Percentiles rank a stretch among this genome's conserved stretches.
phyloP scores from a whole-genome alignment of 2,888 invertebrate genomes.

The Xylota segnis region DNA sequence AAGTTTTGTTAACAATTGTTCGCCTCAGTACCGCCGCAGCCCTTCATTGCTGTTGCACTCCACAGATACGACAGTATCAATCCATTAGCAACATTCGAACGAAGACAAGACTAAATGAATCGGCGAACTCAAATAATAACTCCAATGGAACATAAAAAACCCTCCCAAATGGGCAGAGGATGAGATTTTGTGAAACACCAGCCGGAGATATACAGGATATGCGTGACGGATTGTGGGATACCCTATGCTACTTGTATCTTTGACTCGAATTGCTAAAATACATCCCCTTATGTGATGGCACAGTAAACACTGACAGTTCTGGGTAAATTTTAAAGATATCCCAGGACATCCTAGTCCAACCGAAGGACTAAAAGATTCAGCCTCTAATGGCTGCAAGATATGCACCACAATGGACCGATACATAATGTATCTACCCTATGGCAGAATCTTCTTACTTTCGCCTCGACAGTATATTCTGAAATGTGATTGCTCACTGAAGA shows the following conservation, averaged over 20 bases:
- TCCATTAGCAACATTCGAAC: conserved; percentile 71
- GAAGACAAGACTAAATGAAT: conserved; percentile 70
- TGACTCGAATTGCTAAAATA: too few species aligned
- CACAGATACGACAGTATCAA: conserved; percentile 70
- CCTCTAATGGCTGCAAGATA: too few species aligned
- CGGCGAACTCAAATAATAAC: conserved; percentile 69
- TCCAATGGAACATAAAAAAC: conserved; percentile 43
- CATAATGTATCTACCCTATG: conserved; percentile 21
- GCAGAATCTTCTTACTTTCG: conserved; percentile 52
- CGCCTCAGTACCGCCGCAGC: conserved; percentile 31
- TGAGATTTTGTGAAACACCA: not conserved
- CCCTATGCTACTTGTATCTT: conserved; percentile 26
- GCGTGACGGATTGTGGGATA: not conserved
- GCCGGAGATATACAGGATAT: not conserved
- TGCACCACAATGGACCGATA: not conserved
- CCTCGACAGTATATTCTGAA: conserved; percentile 58
- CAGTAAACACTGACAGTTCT: too few species aligned
- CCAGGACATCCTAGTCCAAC: too few species aligned
- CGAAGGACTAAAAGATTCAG: too few species aligned
- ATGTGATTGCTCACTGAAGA: conserved; percentile 75
- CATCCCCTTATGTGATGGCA: not conserved
- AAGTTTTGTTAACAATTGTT: conserved; percentile 75
- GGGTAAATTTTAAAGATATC: too few species aligned
- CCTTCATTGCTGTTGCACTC: conserved; percentile 34
- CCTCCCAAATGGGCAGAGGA: conserved; percentile 21